phyloP scores from a whole-genome alignment of 2,888 invertebrate species.

The Ormyrus pomaceus region DNA sequence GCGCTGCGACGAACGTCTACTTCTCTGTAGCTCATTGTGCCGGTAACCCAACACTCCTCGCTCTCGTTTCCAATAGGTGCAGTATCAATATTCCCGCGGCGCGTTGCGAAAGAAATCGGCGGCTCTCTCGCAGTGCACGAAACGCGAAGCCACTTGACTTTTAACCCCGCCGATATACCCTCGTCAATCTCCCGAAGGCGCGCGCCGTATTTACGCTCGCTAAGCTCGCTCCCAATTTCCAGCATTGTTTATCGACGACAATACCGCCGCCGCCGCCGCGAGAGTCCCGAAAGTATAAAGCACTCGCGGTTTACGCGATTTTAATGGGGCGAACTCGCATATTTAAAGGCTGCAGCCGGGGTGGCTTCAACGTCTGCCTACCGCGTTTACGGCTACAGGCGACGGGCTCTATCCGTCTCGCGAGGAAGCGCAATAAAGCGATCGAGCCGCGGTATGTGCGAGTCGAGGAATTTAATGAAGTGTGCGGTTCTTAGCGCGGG shows the following conservation, averaged over 20 bases:
- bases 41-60: too few relatives aligned
- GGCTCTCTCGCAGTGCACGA: too few relatives aligned
- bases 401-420: too few relatives aligned
- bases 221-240: neutral
- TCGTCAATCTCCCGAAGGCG: constrained; percentile 12
- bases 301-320: constrained; percentile 18
- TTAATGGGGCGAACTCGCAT: constrained; percentile 15
- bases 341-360: neutral
- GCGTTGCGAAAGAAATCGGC: too few relatives aligned
- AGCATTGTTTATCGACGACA: constrained; percentile 28
- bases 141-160: too few relatives aligned
- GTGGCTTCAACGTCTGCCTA: too few relatives aligned
- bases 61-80: too few relatives aligned
- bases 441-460: neutral
- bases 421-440: constrained; percentile 21
- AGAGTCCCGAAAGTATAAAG: neutral
- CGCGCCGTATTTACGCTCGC: neutral
- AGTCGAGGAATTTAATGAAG: constrained; percentile 13
- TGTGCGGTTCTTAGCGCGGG: neutral
- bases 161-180: constrained; percentile 9
- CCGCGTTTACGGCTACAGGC: too few relatives aligned
- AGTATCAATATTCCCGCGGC: too few relatives aligned
- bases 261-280: too few relatives aligned
- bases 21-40: too few relatives aligned
- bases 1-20: too few relatives aligned